phyloP scores from a whole-genome alignment of 2,888 invertebrate species.

The Sminthurides aquaticus region DNA sequence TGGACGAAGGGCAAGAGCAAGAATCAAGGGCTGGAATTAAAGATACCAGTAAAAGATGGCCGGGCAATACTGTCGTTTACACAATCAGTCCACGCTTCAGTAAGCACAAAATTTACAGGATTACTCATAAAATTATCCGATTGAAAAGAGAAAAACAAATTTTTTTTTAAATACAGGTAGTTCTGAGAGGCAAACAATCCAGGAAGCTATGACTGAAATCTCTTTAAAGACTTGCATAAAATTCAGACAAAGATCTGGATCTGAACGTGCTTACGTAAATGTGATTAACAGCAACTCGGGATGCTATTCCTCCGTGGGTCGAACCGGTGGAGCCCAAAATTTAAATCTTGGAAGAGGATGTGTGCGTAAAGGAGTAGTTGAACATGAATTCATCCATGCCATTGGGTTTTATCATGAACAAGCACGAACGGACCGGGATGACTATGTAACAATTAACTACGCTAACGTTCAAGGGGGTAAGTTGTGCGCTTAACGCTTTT shows the following conservation, averaged over 20 bases:
- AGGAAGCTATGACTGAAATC: background rate
- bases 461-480: background rate
- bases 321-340: background rate
- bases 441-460: background rate
- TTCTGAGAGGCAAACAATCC: too few species aligned
- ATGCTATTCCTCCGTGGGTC: background rate
- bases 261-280: background rate
- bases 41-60: conserved; percentile 6
- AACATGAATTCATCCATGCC: background rate
- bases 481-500: too few species aligned
- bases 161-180: too few species aligned
- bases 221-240: background rate
- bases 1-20: background rate
- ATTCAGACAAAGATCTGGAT: background rate
- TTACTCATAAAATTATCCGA: too few species aligned
- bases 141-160: too few species aligned
- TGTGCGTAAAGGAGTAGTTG: background rate
- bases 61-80: background rate
- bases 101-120: too few species aligned
- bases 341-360: background rate
- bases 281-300: background rate
- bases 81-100: background rate
- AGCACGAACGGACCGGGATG: background rate
- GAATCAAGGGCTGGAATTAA: background rate
- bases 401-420: background rate